Base-by-base conservation (phyloP, 2,888 invertebrate genomes). In the Tetrapedia diversipes region DNA sequence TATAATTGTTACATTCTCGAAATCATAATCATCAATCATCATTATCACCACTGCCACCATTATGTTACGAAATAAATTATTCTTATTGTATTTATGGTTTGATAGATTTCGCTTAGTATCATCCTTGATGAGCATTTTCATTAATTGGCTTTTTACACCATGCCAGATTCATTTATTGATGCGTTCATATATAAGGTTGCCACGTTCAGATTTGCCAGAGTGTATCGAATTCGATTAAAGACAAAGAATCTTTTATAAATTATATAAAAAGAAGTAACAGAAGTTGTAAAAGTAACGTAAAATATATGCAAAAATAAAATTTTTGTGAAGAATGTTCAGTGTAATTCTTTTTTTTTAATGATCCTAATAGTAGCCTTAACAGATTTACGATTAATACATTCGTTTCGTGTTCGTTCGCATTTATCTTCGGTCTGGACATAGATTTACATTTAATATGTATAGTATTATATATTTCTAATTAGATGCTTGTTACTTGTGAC, bases 231-330 rank as follows among this genome's bases (percentile, higher is more conserved):
- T 41, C 24, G 53, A 29, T 32, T 60, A 68, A 54, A 43, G 51
- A 43, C 41, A 34, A 43, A 11, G 32, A 60, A 41, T 65, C 56
- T 75, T 75, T 75, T 75, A 74, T 75, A 75, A 75, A 73, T 75
- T 75, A 59, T 75, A 73, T 75, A 54, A 75, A 65, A 54, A 34
- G 11, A 54, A 41, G 59, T 75, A 73, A 74, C 45, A 34, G 41
- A 74, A 60, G 41, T 65, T 75, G 74, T 75, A 74, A 74, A 64
- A 65, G 74, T 27, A 65, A 75, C 59, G 53, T 74, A 53, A 60
- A 65, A 73, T 60, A 74, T 73, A 39, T 74, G 73, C 64, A 47
- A 41, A 73, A 75, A 73, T 65, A 74, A 76, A 76, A 76, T 74
- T 75, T 75, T 75, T 75, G 74, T 73, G 74, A 75, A 73, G 45